phyloP scores from a whole-genome alignment of 2,888 invertebrate genomes.

The Anarsia innoxiella region DNA sequence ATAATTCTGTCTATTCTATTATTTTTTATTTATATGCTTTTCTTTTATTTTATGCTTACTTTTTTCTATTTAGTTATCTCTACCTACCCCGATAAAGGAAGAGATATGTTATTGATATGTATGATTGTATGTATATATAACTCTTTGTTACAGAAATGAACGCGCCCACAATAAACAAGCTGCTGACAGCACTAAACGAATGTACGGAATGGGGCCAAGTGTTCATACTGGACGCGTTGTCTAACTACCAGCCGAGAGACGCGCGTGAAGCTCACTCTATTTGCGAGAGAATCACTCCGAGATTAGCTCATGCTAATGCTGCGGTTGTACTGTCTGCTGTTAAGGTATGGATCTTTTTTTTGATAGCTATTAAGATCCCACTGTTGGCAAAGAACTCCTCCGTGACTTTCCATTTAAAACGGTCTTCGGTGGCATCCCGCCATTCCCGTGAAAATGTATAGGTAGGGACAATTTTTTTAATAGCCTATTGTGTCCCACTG shows the following conservation, averaged over 20 bases:
- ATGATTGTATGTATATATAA: not conserved
- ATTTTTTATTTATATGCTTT: too few species aligned
- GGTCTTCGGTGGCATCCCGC: too few species aligned
- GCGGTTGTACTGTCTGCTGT: constrained; percentile 99
- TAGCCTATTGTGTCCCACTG: too few species aligned
- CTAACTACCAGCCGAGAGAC: constrained; percentile 97
- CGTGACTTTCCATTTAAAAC: too few species aligned
- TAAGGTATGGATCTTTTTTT: constrained; percentile 77
- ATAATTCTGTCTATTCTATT: too few species aligned
- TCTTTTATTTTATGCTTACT: too few species aligned
- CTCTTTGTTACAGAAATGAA: constrained; percentile 85
- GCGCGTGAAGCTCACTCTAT: constrained; percentile 99
- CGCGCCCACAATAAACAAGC: constrained; percentile 97
- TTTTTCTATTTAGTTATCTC: too few species aligned
- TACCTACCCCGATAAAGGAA: too few species aligned
- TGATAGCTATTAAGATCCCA: too few species aligned
- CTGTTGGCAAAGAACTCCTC: too few species aligned
- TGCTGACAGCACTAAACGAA: constrained; percentile 98
- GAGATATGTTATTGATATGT: not conserved
- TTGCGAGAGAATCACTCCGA: constrained; percentile 97
- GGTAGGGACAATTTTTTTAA: too few species aligned
- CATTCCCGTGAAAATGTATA: too few species aligned
- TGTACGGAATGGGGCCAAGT: constrained; percentile 99
- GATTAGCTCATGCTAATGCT: constrained; percentile 98
- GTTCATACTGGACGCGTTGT: constrained; percentile 97